Evolutionary conservation across 2,113 vertebrate species (phyloP).

Genomic region (Tympanuchus pallidicinctus): DNA sequence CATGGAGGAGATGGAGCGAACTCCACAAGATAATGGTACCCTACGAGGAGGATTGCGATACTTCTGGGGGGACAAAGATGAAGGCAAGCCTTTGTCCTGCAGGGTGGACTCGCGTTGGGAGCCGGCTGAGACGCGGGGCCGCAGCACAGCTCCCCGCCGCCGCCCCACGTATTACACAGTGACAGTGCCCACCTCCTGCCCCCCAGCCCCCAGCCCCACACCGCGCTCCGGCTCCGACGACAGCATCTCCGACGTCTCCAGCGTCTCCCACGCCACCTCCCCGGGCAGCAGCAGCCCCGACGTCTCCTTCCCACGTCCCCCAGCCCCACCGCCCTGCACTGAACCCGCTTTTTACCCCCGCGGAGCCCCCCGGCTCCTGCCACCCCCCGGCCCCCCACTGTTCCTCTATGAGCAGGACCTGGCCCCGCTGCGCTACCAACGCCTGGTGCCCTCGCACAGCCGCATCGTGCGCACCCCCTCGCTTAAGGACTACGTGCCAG

Average conservation of each 20-base stretch:
- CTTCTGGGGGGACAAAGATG: background rate
- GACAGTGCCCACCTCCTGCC: slow-evolving; percentile 22
- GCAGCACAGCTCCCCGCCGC: background rate
- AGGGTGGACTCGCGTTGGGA: background rate
- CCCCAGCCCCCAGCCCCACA: background rate
- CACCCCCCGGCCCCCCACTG: rapidly evolving
- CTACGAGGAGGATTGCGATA: background rate
- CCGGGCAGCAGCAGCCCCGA: slow-evolving; percentile 38
- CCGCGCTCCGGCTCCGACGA: background rate
- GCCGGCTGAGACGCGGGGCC: background rate
- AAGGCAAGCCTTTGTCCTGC: rapidly evolving
- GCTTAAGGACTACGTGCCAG: background rate
- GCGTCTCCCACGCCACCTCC: slow-evolving; percentile 21
- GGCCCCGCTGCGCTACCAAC: slow-evolving; percentile 48
- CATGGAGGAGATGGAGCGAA: background rate
- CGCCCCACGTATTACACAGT: slow-evolving; percentile 36
- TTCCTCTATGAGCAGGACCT: slow-evolving; percentile 52
- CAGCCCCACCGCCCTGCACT: rapidly evolving
- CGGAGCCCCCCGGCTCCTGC: background rate
- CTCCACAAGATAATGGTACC: background rate
- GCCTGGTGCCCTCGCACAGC: slow-evolving; percentile 51
- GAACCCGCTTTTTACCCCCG: background rate
- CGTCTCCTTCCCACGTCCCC: background rate
- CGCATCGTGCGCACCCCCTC: slow-evolving; percentile 61
- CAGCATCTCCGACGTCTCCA: slow-evolving; percentile 53